phyloP scores from a whole-genome alignment of 1,140 invertebrate species.

The Steinernema khuongi region DNA sequence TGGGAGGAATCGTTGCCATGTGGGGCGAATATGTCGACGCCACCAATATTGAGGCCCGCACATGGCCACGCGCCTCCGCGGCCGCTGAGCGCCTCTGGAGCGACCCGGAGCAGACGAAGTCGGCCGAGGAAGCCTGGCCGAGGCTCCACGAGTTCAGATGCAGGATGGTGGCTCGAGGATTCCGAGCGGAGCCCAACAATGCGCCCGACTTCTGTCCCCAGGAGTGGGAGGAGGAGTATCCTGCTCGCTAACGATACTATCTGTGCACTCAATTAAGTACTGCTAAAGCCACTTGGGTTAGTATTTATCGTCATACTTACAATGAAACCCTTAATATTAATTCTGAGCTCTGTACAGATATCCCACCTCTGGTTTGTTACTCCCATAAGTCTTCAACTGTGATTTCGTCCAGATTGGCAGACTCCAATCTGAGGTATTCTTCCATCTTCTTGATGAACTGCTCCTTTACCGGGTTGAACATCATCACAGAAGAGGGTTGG shows the following conservation, averaged over 20 bases:
- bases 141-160: slow-evolving; percentile 56
- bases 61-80: slow-evolving; percentile 70
- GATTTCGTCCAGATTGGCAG: background rate
- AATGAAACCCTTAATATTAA: background rate
- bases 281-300: too few species aligned
- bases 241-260: too few species aligned
- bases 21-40: slow-evolving; percentile 67
- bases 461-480: slow-evolving; percentile 25
- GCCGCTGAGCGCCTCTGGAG: slow-evolving; percentile 79
- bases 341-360: background rate
- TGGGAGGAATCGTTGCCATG: slow-evolving; percentile 84
- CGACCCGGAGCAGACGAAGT: slow-evolving; percentile 41
- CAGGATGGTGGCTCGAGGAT: slow-evolving; percentile 51
- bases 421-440: background rate
- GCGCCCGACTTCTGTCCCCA: slow-evolving; percentile 51
- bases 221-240: slow-evolving; percentile 42
- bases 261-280: too few species aligned
- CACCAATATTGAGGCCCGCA: slow-evolving; percentile 54
- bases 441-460: slow-evolving; percentile 11
- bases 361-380: background rate
- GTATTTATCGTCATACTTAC: too few species aligned
- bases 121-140: slow-evolving; percentile 54
- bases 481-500: slow-evolving; percentile 29
- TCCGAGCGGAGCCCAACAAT: slow-evolving; percentile 48
- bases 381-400: background rate